Base-by-base conservation (phyloP, 2,113 vertebrate species). In the Irena cyanogastra region DNA sequence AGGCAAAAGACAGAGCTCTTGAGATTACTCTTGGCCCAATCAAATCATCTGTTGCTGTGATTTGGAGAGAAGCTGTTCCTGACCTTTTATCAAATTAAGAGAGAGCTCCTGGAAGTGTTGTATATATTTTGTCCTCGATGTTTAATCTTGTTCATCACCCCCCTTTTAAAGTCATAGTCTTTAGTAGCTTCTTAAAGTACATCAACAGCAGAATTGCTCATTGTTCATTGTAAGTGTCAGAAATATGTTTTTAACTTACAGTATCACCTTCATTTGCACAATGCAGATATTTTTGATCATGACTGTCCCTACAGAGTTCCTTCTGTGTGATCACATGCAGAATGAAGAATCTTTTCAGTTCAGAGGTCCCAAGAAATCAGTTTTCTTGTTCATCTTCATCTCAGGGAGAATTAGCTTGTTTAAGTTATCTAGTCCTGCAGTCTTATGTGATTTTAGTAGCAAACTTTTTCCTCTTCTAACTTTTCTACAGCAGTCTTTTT, bases 171-270 rank as follows among this genome's bases (percentile, higher is more conserved):
- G 35, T 42, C 41, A 31, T 72, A 63, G 56, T 83, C 68, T 85
- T 91, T 82, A 78, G 28, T 35, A 84, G 15, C 35, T 84, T 94
- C 70, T 82, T 92, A 63, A 79, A 80, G 61, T 37, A 65, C 79
- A 47, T 59, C 9, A 27, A 1, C 52, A 91, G 4, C 71, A 88
- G 74, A 87, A 85, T 57, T 78, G 57, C 59, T 97, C 81, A 78
- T 88, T 97, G 93, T 30, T 96, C 87, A 93, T 89, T 97, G 37
- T 91, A 96, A 79, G 80, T 84, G 75, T 95, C 93, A 91, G 86
- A 96, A 96, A 91, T 66, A 64, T 18, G 31, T 69, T 84, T 87
- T 80, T 72, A 92, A 85, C 83, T 42, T 83, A 59, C 53, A 45
- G 61, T 63, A 52, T 53, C 52, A 83, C 31, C 41, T 41, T 54